Evolutionary conservation across 2,113 vertebrate species (phyloP).

Genomic region (Caretta caretta): DNA sequence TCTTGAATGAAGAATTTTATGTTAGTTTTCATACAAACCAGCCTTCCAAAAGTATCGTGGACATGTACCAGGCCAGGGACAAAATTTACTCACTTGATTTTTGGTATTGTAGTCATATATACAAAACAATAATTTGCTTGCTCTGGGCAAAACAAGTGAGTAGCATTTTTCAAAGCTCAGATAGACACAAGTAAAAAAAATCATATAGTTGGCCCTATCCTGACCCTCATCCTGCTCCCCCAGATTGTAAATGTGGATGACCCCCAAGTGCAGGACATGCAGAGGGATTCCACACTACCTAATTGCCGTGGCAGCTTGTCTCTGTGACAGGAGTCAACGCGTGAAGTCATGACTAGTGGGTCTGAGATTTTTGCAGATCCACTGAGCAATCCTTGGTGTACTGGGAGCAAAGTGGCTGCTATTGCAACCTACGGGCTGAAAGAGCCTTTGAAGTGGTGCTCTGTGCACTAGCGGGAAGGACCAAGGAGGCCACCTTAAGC

Average conservation of each 20-base stretch:
- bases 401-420: neutral
- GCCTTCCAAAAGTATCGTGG: neutral
- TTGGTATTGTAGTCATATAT: neutral
- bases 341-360: neutral
- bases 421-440: neutral
- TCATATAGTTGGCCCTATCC: neutral
- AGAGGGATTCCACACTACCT: neutral
- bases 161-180: neutral
- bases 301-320: neutral
- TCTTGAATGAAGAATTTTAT: neutral
- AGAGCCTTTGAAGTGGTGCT: neutral
- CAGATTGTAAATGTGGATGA: neutral
- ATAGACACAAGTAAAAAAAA: neutral
- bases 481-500: neutral
- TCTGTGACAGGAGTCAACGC: accelerated
- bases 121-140: neutral
- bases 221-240: neutral
- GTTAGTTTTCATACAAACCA: neutral
- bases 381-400: neutral
- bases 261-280: neutral
- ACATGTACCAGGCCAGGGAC: neutral
- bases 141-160: neutral
- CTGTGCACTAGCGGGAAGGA: accelerated
- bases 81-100: neutral
- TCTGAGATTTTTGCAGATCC: neutral